Conservation (phyloP, 2,113 vertebrate genomes). For the Neomonachus schauinslandi region DNA sequence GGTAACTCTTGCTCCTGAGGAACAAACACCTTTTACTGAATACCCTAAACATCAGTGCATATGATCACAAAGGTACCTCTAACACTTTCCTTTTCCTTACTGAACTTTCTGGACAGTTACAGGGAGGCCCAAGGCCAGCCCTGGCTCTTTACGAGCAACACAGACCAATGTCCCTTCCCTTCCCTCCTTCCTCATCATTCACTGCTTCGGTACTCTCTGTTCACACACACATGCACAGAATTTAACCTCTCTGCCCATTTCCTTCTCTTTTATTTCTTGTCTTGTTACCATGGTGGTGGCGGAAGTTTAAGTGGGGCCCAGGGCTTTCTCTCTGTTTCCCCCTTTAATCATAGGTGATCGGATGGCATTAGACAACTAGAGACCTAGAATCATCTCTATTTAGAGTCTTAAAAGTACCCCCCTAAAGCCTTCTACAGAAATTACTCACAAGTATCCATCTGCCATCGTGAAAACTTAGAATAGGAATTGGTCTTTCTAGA, state of each 20-base stretch:
- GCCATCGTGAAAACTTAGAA: not conserved
- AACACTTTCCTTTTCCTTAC: not conserved
- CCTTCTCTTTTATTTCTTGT: not conserved
- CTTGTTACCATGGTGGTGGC: not conserved
- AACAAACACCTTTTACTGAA: not conserved
- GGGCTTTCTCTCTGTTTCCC: not conserved
- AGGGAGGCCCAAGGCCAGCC: not conserved
- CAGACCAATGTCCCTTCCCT: no score
- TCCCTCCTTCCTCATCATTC: not conserved
- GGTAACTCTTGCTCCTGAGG: not conserved
- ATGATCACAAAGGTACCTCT: not conserved
- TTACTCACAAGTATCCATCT: not conserved
- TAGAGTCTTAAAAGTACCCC: not conserved
- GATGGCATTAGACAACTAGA: not conserved
- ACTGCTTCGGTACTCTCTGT: not conserved
- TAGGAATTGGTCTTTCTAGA: not conserved
- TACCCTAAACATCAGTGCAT: not conserved
- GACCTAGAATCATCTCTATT: not conserved
- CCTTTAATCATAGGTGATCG: not conserved
- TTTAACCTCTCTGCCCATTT: not conserved
- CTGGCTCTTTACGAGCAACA: not conserved
- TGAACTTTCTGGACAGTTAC: not conserved
- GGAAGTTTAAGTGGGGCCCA: not conserved
- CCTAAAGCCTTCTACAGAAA: not conserved
- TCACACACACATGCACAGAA: fast-evolving